Percentiles rank a stretch among this genome's conserved stretches.
phyloP scores from a whole-genome alignment of 2,888 invertebrate genomes.

The Nycteola revayana region DNA sequence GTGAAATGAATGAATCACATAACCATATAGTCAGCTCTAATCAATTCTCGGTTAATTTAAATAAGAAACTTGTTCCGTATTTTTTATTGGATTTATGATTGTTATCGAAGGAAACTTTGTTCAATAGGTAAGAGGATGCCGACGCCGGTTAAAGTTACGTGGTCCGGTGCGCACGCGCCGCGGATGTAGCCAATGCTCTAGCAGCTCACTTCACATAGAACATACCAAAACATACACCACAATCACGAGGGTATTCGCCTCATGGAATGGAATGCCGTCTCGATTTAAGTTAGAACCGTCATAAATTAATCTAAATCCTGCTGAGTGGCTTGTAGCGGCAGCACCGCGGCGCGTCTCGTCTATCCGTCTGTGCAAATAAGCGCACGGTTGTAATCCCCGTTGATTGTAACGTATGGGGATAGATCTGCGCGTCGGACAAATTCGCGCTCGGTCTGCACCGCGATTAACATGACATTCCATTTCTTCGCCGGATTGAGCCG shows the following conservation, averaged over 20 bases:
- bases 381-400: constrained; percentile 16
- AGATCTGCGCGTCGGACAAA: constrained; percentile 41
- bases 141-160: constrained; percentile 45
- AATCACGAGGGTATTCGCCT: constrained; percentile 10
- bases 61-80: constrained; percentile 1
- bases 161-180: constrained; percentile 42
- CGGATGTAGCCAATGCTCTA: constrained; percentile 48
- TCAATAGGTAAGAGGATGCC: constrained; percentile 30
- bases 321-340: neutral
- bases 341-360: constrained; percentile 2
- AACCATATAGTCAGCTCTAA: constrained; percentile 10
- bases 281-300: constrained; percentile 13
- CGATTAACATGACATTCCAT: constrained; percentile 54
- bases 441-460: constrained; percentile 37
- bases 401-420: constrained; percentile 59
- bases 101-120: constrained; percentile 25
- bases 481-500: constrained; percentile 72
- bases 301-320: constrained; percentile 11
- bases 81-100: constrained; percentile 14
- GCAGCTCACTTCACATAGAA: constrained; percentile 41
- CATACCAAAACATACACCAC: constrained; percentile 35
- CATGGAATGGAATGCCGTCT: constrained; percentile 14
- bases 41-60: constrained; percentile 6
- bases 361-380: constrained; percentile 18
- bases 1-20: constrained; percentile 21